Evolutionary conservation across 2,888 invertebrate genomes (phyloP), one percentile per base, ranked within the genome.

Genomic region (Beris morrisii): DNA sequence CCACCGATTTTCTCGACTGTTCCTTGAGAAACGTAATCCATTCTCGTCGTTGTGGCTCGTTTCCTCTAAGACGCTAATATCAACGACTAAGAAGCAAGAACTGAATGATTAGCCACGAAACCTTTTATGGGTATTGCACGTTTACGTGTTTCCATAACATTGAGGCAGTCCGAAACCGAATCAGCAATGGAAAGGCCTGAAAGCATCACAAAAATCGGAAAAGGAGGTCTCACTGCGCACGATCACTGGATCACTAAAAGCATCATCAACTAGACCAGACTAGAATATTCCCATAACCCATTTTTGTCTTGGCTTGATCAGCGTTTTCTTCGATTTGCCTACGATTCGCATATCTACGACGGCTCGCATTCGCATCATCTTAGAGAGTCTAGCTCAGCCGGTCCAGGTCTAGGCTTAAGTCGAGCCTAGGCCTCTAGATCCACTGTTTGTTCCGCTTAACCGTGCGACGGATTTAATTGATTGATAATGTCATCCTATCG

Each of bases 101-200:
- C 22, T 64, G 53, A 70, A 71, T 71, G 72, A 72, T 72, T 72
- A 71, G 72, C 69, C 72, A 72, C 72, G 72, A 64, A 59, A 71
- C 72, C 72, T 72, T 72, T 72, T 72, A 72, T 71, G 72, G 72
- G 70, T 70, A 71, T 70, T 71, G 71, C 71, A 71, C 70, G 70
- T 70, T 67, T 71, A 68, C 70, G 66, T 69, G 72, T 71, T 71
- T 70, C 68, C 69, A 70, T 69, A 64, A 64, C 61, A 61, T 61
- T 61, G 50, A 61, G 52, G 61, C 61, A 43, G 61, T 50, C 61
- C 61, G 61, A 61, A 61, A 61, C 61, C 38, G 38, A 46, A 52
- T 50, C 15, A 43, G 50, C 50, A 22, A 22, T 22, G 22, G 22
- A 22, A 22, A 22, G 50, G 52, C 30, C 38, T 38, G 50, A 12